Conservation (phyloP, 2,113 vertebrate species). For the Monarcha castaneiventris region DNA sequence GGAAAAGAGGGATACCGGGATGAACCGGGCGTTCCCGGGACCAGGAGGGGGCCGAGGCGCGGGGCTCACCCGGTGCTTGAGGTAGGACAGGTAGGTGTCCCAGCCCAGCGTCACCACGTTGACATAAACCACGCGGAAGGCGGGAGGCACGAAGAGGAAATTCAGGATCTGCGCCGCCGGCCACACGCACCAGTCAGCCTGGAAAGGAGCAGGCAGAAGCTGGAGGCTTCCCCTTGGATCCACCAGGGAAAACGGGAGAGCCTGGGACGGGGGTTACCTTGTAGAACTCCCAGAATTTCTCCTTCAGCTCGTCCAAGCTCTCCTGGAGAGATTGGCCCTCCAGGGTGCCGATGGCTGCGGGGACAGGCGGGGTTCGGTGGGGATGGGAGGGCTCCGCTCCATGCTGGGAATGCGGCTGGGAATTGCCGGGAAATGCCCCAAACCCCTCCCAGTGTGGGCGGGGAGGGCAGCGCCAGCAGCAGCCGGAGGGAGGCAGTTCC, state of each 20-base stretch:
- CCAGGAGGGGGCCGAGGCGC: rapidly evolving
- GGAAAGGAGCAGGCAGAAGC: rapidly evolving
- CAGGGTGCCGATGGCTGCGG: slow-evolving; percentile 80
- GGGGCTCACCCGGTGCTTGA: slow-evolving; percentile 69
- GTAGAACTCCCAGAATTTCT: slow-evolving; percentile 93
- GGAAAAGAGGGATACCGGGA: not conserved
- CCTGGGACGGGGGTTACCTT: slow-evolving; percentile 63
- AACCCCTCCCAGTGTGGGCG: rapidly evolving
- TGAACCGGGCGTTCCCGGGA: no score
- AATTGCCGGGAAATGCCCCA: not conserved
- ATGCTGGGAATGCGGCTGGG: rapidly evolving
- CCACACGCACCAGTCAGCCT: slow-evolving; percentile 92
- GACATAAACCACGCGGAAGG: slow-evolving; percentile 86
- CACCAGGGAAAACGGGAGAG: rapidly evolving
- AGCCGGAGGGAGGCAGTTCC: not conserved
- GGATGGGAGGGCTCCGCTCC: not conserved
- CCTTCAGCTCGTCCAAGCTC: slow-evolving; percentile 80
- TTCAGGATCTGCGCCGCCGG: slow-evolving; percentile 87
- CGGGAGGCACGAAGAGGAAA: slow-evolving; percentile 86
- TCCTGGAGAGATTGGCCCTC: slow-evolving; percentile 76
- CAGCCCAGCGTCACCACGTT: slow-evolving; percentile 89
- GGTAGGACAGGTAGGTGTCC: slow-evolving; percentile 92
- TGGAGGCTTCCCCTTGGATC: rapidly evolving
- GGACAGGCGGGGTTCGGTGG: not conserved
- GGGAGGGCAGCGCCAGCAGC: rapidly evolving